Evolutionary conservation across 2,888 invertebrate species (phyloP).

Genomic region (Thymelicus sylvestris): DNA sequence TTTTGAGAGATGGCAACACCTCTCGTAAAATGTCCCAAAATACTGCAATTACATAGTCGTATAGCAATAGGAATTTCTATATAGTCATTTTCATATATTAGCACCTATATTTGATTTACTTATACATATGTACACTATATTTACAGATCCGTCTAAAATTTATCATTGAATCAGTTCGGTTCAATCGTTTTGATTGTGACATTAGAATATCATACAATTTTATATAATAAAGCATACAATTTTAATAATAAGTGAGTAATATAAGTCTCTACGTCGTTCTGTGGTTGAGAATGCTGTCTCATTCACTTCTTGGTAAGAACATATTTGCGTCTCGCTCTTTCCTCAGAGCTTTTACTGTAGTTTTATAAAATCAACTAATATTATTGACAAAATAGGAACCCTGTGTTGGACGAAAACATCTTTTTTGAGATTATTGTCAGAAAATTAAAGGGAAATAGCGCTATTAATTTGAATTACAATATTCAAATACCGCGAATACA

Average conservation of each 20-base stretch:
- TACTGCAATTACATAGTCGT: neutral
- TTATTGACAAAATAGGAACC: conserved; percentile 5
- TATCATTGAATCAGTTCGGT: no score
- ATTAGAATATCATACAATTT: no score
- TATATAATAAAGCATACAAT: no score
- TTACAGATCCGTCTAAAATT: conserved; percentile 15
- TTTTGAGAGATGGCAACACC: no score
- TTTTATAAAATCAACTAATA: neutral
- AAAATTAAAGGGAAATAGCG: neutral
- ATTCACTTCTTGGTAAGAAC: neutral
- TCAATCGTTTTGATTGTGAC: no score
- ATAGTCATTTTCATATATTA: neutral
- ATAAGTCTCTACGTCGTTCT: no score
- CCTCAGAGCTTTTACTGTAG: neutral
- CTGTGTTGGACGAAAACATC: neutral
- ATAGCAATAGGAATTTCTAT: neutral
- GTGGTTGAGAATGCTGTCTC: neutral
- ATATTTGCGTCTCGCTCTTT: neutral
- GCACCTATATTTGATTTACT: conserved; percentile 11
- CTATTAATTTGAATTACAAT: no score
- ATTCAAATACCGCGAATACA: no score
- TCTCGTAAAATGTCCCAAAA: conserved; percentile 3
- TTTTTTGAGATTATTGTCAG: neutral
- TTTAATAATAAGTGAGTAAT: no score
- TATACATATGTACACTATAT: conserved; percentile 16